phyloP scores from a whole-genome alignment of 2,113 vertebrate species.

The Maccullochella peelii region DNA sequence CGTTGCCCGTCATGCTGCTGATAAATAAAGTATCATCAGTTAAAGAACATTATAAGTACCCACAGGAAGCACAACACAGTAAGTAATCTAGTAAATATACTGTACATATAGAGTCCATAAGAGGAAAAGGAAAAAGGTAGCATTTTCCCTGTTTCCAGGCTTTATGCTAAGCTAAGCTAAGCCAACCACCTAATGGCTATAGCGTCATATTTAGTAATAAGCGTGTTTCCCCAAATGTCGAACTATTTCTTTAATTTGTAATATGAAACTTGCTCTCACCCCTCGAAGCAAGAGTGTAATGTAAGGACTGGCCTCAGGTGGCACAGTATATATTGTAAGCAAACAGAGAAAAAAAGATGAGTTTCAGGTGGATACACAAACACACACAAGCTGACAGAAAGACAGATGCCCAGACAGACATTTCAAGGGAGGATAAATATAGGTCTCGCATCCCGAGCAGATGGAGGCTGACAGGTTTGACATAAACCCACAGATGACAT shows the following conservation, averaged over 20 bases:
- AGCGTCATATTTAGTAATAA: neutral
- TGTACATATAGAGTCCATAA: too few species aligned
- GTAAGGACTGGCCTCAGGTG: neutral
- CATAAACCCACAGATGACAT: constrained; percentile 45
- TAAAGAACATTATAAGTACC: too few species aligned
- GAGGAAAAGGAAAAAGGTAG: too few species aligned
- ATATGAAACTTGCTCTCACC: neutral
- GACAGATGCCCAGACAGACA: constrained; percentile 39
- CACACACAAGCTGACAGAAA: constrained; percentile 39
- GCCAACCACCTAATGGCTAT: too few species aligned
- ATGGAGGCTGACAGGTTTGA: constrained; percentile 52
- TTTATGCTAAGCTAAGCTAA: too few species aligned
- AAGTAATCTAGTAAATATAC: too few species aligned
- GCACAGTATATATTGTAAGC: neutral
- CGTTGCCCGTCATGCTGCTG: too few species aligned
- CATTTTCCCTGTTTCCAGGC: too few species aligned
- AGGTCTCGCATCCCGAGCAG: constrained; percentile 29
- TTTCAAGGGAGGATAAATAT: constrained; percentile 46
- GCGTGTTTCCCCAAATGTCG: neutral
- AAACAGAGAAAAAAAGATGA: neutral
- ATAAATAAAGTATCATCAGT: too few species aligned
- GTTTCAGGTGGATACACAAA: constrained; percentile 14
- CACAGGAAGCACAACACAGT: too few species aligned
- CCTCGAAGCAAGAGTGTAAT: neutral
- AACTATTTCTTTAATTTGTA: neutral